A percentile compares a stretch with the other conserved stretches of the same genome.
Evolutionary conservation across 1,140 invertebrate genomes (phyloP).

Genomic region (Stegodyphus mimosarum): DNA sequence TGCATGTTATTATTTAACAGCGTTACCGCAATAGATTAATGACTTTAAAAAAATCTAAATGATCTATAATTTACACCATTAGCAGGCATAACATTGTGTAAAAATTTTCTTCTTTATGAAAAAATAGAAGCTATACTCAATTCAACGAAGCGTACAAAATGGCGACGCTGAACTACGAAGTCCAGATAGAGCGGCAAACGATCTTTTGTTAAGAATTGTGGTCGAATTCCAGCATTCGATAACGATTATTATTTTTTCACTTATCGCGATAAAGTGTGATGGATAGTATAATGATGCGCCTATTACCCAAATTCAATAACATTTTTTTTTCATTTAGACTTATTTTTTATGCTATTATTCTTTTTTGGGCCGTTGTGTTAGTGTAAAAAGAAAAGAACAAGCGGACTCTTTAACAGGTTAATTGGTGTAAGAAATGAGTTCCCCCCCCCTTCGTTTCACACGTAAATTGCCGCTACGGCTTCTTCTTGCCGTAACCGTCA

Average conservation of each 20-base stretch:
- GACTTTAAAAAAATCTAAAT: too few species aligned
- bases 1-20: too few species aligned
- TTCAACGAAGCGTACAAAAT: too few species aligned
- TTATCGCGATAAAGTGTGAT: constrained; percentile 31
- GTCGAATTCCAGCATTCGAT: neutral
- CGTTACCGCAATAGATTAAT: too few species aligned
- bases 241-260: neutral
- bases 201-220: constrained; percentile 30
- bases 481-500: constrained; percentile 36
- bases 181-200: constrained; percentile 1
- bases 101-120: too few species aligned
- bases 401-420: constrained; percentile 51
- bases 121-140: too few species aligned
- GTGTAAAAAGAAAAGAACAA: neutral
- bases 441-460: neutral
- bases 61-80: too few species aligned
- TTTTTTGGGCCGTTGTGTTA: too few species aligned
- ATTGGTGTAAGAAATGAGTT: constrained; percentile 41
- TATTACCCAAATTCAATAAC: constrained; percentile 56
- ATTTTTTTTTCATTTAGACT: constrained; percentile 23
- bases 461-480: constrained; percentile 33
- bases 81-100: too few species aligned
- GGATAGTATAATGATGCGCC: constrained; percentile 43
- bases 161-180: too few species aligned
- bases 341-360: neutral